Conservation (phyloP, 2,888 invertebrate genomes). For the Drosophila acutilabella region DNA sequence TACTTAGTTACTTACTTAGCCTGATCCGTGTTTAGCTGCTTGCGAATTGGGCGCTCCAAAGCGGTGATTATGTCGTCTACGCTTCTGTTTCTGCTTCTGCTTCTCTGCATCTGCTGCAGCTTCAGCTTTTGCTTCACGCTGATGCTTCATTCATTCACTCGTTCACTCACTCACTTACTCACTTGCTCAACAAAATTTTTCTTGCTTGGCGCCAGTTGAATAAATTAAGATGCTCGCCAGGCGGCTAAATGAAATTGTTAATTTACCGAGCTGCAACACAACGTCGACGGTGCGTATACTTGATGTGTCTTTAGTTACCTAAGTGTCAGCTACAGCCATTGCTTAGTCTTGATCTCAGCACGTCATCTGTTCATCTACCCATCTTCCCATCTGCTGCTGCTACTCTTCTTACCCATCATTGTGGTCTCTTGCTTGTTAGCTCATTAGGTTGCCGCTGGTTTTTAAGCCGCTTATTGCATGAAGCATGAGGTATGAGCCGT, state of each 20-base stretch:
- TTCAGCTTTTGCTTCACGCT: conserved; percentile 15
- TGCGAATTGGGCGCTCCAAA: conserved; percentile 71
- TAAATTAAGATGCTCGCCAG: conserved; percentile 68
- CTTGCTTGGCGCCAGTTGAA: conserved; percentile 66
- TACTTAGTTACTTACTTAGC: conserved; percentile 48
- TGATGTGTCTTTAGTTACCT: conserved; percentile 66
- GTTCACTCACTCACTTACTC: not conserved
- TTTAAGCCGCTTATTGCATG: conserved; percentile 71
- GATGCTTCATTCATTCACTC: conserved; percentile 14
- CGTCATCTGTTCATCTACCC: not conserved
- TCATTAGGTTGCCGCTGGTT: conserved; percentile 54
- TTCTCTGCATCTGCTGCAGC: not conserved
- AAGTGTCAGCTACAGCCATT: conserved; percentile 25
- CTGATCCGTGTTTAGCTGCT: conserved; percentile 61
- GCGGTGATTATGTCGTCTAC: conserved; percentile 74
- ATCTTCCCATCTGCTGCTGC: conserved; percentile 1
- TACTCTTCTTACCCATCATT: not conserved
- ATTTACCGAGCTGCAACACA: conserved; percentile 55
- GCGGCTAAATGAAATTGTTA: conserved; percentile 76
- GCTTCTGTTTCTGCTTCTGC: conserved; percentile 5
- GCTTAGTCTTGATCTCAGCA: conserved; percentile 57
- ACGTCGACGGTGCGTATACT: conserved; percentile 64
- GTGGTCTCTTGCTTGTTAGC: conserved; percentile 42
- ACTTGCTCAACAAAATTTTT: conserved; percentile 64
- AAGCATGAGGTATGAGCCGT: conserved; percentile 11